Percentiles rank a stretch among this genome's conserved stretches.
phyloP scores from a whole-genome alignment of 2,797 vertebrate genomes.

The Lates japonicus region DNA sequence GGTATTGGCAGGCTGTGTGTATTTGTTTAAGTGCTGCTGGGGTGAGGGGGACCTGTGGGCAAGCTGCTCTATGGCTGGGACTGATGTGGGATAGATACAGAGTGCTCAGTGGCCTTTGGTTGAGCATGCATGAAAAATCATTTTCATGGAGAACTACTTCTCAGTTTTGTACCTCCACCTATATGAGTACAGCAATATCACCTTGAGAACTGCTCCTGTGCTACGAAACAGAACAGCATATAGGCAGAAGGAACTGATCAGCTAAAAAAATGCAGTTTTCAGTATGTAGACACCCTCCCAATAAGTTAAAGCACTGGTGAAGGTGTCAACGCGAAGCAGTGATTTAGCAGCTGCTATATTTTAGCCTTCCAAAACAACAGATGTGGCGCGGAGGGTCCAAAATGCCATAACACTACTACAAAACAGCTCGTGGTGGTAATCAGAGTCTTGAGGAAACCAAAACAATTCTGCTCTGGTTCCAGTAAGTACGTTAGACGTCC shows the following conservation, averaged over 20 bases:
- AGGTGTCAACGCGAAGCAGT: conserved; percentile 6
- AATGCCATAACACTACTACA: conserved; percentile 15
- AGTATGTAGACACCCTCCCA: background rate
- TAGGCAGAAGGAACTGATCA: background rate
- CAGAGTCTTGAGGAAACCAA: conserved; percentile 23
- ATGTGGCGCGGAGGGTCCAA: conserved; percentile 27
- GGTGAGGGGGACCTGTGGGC: conserved; percentile 79
- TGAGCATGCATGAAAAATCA: conserved; percentile 71
- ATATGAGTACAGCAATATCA: conserved; percentile 54
- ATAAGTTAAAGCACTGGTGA: background rate
- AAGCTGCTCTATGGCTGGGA: conserved; percentile 70
- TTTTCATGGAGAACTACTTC: conserved; percentile 79
- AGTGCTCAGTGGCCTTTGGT: conserved; percentile 79
- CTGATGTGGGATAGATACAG: conserved; percentile 86
- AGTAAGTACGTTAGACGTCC: conserved; percentile 10
- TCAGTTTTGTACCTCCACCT: conserved; percentile 50
- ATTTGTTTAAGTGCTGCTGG: conserved; percentile 80
- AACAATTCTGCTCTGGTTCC: conserved; percentile 25
- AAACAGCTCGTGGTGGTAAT: conserved; percentile 33
- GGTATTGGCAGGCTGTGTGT: conserved; percentile 67
- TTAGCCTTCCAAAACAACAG: conserved; percentile 32
- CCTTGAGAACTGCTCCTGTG: conserved; percentile 18
- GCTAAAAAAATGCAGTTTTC: background rate
- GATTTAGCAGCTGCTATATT: conserved; percentile 34
- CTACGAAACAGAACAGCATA: background rate